Conservation (phyloP, 2,888 invertebrate genomes). For the Miltochrista miniata region DNA sequence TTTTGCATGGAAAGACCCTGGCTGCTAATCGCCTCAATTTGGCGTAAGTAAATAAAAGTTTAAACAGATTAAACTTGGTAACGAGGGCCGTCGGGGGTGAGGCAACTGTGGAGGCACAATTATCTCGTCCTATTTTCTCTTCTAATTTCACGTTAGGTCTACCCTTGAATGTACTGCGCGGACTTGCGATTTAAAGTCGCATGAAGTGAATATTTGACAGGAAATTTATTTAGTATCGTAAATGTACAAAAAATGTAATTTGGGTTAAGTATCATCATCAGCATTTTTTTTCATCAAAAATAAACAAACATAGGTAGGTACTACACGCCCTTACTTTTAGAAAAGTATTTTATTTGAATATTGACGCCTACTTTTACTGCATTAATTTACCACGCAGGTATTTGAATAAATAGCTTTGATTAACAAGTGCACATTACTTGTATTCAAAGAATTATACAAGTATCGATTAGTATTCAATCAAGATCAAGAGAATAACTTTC, state of each 20-base stretch:
- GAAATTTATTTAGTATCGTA: too few relatives aligned
- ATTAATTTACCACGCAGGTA: too few relatives aligned
- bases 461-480: not conserved
- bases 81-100: slow-evolving; percentile 54
- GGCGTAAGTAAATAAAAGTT: slow-evolving; percentile 78
- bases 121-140: slow-evolving; percentile 80
- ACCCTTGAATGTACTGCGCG: slow-evolving; percentile 43
- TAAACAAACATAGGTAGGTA: too few relatives aligned
- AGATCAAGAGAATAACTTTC: not conserved
- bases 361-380: too few relatives aligned
- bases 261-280: too few relatives aligned
- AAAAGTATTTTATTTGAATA: too few relatives aligned
- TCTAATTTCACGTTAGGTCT: slow-evolving; percentile 75
- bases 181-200: slow-evolving; percentile 42
- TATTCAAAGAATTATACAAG: not conserved
- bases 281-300: too few relatives aligned
- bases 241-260: too few relatives aligned
- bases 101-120: slow-evolving; percentile 60
- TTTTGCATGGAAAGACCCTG: slow-evolving; percentile 49
- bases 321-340: too few relatives aligned
- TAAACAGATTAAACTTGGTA: slow-evolving; percentile 78
- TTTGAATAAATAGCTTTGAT: too few relatives aligned
- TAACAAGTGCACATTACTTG: too few relatives aligned
- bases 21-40: slow-evolving; percentile 73
- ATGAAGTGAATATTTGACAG: not conserved